Evolutionary conservation across 2,113 vertebrate species (phyloP).

Genomic region (Perca fluviatilis): DNA sequence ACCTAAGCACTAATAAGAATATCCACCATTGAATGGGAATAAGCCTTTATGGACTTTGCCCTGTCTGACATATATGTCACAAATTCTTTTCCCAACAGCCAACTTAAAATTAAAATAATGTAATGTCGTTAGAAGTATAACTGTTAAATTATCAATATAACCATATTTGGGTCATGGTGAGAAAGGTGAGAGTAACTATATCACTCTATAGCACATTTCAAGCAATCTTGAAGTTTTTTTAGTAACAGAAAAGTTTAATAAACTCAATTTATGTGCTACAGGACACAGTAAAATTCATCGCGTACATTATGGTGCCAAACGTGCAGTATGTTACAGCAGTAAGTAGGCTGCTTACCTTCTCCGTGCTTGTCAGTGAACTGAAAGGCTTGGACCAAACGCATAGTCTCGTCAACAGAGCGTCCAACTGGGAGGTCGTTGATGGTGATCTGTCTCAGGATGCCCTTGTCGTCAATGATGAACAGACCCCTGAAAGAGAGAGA

Average conservation of each 20-base stretch:
- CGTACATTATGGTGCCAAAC: neutral
- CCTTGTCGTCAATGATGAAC: slow-evolving; percentile 97
- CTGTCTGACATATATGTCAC: neutral
- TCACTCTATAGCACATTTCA: neutral
- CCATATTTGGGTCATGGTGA: neutral
- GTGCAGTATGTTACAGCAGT: neutral
- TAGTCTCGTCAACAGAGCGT: slow-evolving; percentile 95
- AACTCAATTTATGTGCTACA: neutral
- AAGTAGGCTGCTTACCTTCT: slow-evolving; percentile 87
- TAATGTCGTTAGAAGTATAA: neutral
- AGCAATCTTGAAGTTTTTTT: neutral
- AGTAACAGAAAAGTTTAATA: neutral
- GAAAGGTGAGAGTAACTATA: neutral
- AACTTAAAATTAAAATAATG: neutral
- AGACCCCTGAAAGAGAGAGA: slow-evolving; percentile 87
- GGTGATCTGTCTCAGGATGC: slow-evolving; percentile 96
- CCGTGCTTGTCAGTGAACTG: slow-evolving; percentile 98
- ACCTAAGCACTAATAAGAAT: neutral
- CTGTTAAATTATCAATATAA: neutral
- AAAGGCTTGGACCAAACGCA: slow-evolving; percentile 97
- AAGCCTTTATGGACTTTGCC: neutral
- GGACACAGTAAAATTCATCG: neutral
- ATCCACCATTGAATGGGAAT: slow-evolving; percentile 4
- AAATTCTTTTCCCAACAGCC: neutral
- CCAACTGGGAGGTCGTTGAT: slow-evolving; percentile 99